These are phyloP conservation scores for Anguilla pacifica DNA, from an alignment of 2,797 vertebrate species.

Conservation along the genomic window DNA sequence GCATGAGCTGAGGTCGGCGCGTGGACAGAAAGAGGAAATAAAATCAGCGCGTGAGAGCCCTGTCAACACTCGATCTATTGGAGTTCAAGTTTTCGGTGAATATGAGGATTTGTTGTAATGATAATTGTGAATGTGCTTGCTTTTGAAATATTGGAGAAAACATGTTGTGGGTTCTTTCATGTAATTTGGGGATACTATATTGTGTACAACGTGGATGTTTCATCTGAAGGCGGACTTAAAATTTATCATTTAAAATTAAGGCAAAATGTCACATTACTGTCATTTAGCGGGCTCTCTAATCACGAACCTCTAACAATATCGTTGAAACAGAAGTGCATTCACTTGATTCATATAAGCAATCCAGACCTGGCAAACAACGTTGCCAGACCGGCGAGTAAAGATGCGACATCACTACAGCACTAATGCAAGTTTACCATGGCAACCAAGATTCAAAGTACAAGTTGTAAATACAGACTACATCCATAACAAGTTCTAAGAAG, in stretches of 20 bases:
- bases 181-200: neutral
- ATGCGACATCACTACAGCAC: too few species aligned
- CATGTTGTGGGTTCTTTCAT: too few species aligned
- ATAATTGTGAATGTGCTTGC: neutral
- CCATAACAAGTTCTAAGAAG: too few species aligned
- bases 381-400: too few species aligned
- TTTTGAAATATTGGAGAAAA: too few species aligned
- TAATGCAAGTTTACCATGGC: too few species aligned
- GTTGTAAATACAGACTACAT: too few species aligned
- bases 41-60: neutral
- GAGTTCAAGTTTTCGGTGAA: neutral
- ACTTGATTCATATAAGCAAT: constrained; percentile 16
- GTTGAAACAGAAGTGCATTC: neutral
- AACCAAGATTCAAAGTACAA: too few species aligned
- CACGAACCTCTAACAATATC: too few species aligned
- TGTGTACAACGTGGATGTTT: neutral
- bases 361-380: too few species aligned
- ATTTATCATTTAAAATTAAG: neutral
- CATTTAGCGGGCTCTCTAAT: too few species aligned
- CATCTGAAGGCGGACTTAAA: neutral
- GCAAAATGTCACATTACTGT: too few species aligned
- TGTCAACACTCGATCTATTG: neutral
- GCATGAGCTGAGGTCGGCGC: neutral
- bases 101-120: neutral
- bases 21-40: neutral